These are phyloP conservation scores for Manacus vitellinus DNA, from an alignment of 2,113 vertebrate genomes.

Conservation along the genomic window DNA sequence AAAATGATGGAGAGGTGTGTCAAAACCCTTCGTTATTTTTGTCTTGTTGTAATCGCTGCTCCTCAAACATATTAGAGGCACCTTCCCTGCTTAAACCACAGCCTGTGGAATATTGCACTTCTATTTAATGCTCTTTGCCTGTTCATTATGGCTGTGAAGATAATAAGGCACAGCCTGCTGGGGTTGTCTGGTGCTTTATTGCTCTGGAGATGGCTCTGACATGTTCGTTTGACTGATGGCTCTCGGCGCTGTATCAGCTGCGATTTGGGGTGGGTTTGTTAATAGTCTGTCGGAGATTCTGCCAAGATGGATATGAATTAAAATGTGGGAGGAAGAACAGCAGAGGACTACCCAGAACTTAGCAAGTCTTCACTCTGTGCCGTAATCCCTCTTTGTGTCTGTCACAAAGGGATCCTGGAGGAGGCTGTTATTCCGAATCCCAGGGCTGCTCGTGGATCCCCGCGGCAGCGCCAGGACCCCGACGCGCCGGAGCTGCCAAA, in stretches of 20 bases:
- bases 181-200: neutral
- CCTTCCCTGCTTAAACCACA: neutral
- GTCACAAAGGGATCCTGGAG: conserved; percentile 31
- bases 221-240: neutral
- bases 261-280: neutral
- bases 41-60: neutral
- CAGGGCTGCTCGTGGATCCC: neutral
- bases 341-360: conserved; percentile 16
- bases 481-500: neutral
- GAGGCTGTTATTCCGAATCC: neutral
- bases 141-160: conserved; percentile 10
- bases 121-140: neutral
- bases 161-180: conserved; percentile 9
- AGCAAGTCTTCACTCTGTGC: neutral
- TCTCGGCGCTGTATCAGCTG: neutral
- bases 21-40: neutral
- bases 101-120: neutral
- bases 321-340: neutral
- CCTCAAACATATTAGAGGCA: neutral
- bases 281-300: neutral
- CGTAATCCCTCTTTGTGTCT: conserved; percentile 43
- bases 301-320: conserved; percentile 2
- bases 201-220: conserved; percentile 12
- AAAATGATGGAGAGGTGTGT: neutral
- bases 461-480: neutral